These are phyloP conservation scores for Gracilinanus agilis DNA, from an alignment of 2,113 vertebrate genomes.

Conservation along the genomic window DNA sequence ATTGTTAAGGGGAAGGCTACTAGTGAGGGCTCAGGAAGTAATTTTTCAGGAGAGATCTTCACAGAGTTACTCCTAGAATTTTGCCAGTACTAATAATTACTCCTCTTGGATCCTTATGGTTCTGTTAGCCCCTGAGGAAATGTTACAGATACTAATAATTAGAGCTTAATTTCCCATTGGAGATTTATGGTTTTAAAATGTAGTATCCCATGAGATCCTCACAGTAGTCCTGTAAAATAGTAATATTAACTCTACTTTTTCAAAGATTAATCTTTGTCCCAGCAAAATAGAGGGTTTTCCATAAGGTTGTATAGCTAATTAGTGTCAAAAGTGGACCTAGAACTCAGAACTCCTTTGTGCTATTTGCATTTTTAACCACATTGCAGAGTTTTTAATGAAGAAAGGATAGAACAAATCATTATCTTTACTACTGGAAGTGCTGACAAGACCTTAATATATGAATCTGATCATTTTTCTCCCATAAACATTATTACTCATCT, in stretches of 20 bases:
- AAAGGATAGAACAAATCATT: slow-evolving; percentile 7
- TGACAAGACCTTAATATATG: not conserved
- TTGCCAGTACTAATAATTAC: not conserved
- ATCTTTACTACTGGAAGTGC: not conserved
- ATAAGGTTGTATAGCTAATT: not conserved
- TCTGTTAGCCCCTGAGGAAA: not conserved
- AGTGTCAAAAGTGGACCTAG: not conserved
- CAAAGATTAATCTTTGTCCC: not conserved
- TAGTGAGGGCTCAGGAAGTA: no score
- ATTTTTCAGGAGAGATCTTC: no score
- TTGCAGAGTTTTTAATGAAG: not conserved
- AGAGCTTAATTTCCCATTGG: not conserved
- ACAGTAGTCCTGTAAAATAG: not conserved
- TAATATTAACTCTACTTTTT: not conserved
- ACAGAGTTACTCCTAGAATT: not conserved
- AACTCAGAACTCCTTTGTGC: not conserved
- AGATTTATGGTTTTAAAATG: not conserved
- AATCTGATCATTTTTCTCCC: not conserved
- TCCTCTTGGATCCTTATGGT: not conserved
- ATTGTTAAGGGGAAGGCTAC: not conserved
- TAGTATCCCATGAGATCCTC: not conserved
- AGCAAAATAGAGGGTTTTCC: not conserved
- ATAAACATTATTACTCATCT: not conserved
- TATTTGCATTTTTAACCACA: no score
- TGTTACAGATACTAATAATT: not conserved